Evolutionary conservation across 1,140 invertebrate genomes (phyloP).

Genomic region (Bombus balteatus): DNA sequence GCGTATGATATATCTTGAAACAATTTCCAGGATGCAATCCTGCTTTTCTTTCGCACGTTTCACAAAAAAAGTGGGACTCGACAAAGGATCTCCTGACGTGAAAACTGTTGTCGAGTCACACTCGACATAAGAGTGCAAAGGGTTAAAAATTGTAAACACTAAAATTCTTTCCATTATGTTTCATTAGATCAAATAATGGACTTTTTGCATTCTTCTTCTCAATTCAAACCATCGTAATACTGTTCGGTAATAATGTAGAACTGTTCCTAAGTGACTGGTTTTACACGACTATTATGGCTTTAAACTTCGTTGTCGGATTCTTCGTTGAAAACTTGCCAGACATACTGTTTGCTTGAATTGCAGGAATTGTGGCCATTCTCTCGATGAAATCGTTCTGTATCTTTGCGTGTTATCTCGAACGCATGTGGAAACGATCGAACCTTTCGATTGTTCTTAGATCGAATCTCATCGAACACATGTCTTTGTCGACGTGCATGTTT

Average conservation of each 20-base stretch:
- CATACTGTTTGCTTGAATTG: not conserved
- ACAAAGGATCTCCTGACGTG: no score
- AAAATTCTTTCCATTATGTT: not conserved
- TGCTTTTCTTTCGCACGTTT: no score
- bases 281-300: not conserved
- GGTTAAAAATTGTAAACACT: not conserved
- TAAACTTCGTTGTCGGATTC: not conserved
- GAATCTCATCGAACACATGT: slow-evolving; percentile 33
- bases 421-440: not conserved
- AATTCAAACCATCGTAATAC: not conserved
- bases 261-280: no score
- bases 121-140: no score
- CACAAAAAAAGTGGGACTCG: no score
- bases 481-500: slow-evolving; percentile 24
- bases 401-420: slow-evolving; percentile 2
- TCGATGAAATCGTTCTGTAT: not conserved
- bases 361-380: not conserved
- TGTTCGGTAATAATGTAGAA: not conserved
- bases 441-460: not conserved
- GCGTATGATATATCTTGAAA: no score
- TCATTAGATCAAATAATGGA: not conserved
- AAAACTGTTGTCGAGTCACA: no score
- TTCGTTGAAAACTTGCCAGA: slow-evolving; percentile 13
- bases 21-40: no score
- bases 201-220: not conserved